Evolutionary conservation across 2,797 vertebrate species (phyloP).

Genomic region (Chlorospingus flavigularis): DNA sequence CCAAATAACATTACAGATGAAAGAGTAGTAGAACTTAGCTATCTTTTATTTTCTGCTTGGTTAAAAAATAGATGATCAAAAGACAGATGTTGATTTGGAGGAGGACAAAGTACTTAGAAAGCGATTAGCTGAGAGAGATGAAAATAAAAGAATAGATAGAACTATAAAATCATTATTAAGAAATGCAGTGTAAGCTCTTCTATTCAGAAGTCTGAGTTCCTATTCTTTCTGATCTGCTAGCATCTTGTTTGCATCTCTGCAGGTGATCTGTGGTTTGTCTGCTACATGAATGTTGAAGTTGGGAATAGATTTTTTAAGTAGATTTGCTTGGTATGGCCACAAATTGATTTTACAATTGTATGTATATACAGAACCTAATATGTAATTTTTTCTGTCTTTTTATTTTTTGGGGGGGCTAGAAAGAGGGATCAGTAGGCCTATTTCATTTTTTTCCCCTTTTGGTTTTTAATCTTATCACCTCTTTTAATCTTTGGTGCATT

Average conservation of each 20-base stretch:
- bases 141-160: neutral
- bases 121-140: neutral
- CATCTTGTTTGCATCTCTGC: neutral
- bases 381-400: neutral
- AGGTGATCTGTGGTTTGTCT: neutral
- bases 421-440: neutral
- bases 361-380: neutral
- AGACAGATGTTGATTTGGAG: neutral
- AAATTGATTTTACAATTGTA: neutral
- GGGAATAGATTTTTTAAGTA: neutral
- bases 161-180: neutral
- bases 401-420: neutral
- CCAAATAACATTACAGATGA: neutral
- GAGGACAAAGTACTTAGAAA: neutral
- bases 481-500: constrained; percentile 9
- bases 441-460: neutral
- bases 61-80: neutral
- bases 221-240: neutral
- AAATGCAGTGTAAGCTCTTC: neutral
- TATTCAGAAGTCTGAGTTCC: neutral
- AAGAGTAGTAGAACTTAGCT: neutral
- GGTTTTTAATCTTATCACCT: constrained; percentile 14
- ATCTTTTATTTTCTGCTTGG: neutral
- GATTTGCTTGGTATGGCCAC: neutral
- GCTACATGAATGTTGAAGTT: neutral